Evolutionary conservation across 2,888 invertebrate species (phyloP).

Genomic region (Mellilla xanthometata): DNA sequence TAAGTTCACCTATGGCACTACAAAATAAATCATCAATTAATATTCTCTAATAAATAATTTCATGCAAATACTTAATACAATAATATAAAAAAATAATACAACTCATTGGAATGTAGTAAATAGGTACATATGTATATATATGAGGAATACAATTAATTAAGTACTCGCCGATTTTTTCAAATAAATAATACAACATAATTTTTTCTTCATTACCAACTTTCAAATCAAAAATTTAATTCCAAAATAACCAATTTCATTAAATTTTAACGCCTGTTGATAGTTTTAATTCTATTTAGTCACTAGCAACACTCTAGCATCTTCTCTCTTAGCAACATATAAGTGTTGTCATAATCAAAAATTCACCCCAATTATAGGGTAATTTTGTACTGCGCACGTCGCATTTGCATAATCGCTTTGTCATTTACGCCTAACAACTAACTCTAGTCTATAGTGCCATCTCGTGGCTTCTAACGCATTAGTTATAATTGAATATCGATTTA

Average conservation of each 20-base stretch:
- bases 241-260: conserved; percentile 39
- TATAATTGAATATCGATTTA: conserved; percentile 35
- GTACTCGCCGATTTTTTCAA: conserved; percentile 29
- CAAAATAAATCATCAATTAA: conserved; percentile 33
- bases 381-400: conserved; percentile 10
- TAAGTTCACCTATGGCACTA: conserved; percentile 65
- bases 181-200: conserved; percentile 39
- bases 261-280: background rate
- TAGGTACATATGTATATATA: conserved; percentile 18
- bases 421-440: conserved; percentile 11
- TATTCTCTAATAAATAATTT: conserved; percentile 35
- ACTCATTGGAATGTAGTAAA: conserved; percentile 42
- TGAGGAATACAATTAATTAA: conserved; percentile 32
- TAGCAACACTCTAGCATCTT: background rate
- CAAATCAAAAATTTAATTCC: no score
- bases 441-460: conserved; percentile 10
- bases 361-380: background rate
- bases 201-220: no score
- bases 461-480: conserved; percentile 20
- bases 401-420: conserved; percentile 15
- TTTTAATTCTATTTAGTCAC: background rate
- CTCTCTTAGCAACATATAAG: conserved; percentile 3
- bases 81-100: conserved; percentile 29
- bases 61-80: conserved; percentile 16
- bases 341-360: background rate